Percentiles rank a stretch among this genome's conserved stretches.
Conservation (phyloP, 2,797 vertebrate genomes). For the Ataeniobius toweri region DNA sequence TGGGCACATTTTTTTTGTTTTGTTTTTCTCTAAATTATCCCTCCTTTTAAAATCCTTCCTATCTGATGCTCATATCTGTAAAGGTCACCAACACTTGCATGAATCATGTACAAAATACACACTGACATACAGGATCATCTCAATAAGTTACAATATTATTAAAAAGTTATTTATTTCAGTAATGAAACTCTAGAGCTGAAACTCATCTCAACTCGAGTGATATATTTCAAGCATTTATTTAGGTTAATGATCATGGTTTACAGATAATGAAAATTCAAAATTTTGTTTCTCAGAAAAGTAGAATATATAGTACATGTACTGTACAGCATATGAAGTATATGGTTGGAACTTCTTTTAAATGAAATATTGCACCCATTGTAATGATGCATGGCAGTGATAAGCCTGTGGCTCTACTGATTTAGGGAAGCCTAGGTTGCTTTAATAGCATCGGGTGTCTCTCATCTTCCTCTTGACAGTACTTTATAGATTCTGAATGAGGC, state of each 20-base stretch:
- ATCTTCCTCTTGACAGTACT: neutral
- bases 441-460: neutral
- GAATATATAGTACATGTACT: neutral
- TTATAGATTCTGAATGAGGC: neutral
- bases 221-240: neutral
- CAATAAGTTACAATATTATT: neutral
- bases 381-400: too few relatives aligned
- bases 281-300: neutral
- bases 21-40: constrained; percentile 55
- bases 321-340: neutral
- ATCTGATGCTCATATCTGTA: constrained; percentile 75
- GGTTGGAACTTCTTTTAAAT: neutral
- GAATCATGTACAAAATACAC: constrained; percentile 8
- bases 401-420: neutral
- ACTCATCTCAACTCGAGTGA: neutral
- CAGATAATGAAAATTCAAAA: neutral
- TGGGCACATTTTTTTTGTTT: constrained; percentile 65
- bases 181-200: neutral
- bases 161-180: constrained; percentile 2
- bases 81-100: constrained; percentile 61
- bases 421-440: neutral
- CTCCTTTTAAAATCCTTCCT: constrained; percentile 41
- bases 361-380: neutral
- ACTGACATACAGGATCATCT: neutral
- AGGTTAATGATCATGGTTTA: neutral